phyloP scores from a whole-genome alignment of 2,797 vertebrate genomes.

The Odontamblyopus rebecca region DNA sequence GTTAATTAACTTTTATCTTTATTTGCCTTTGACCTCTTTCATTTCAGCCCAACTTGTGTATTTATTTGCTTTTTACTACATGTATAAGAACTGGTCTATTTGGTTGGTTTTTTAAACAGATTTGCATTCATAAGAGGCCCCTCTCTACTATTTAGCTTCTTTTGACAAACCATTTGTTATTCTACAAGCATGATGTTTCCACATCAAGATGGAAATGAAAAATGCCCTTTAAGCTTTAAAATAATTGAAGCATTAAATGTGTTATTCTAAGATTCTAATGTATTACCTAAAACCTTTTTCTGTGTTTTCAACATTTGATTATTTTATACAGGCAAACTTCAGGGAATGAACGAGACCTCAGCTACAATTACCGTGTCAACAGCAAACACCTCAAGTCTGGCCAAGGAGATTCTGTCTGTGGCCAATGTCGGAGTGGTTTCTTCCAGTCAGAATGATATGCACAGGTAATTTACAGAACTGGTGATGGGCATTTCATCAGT shows the following conservation, averaged over 20 bases:
- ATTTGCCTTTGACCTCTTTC: slow-evolving; percentile 44
- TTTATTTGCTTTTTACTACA: slow-evolving; percentile 43
- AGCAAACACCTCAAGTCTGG: slow-evolving; percentile 75
- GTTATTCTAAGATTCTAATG: background rate
- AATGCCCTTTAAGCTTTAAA: background rate
- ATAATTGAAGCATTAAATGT: background rate
- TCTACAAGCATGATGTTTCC: background rate
- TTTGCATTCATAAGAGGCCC: slow-evolving; percentile 20
- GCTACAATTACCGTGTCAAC: slow-evolving; percentile 79
- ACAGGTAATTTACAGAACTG: slow-evolving; percentile 75
- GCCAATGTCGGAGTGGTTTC: slow-evolving; percentile 88
- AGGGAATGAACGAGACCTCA: slow-evolving; percentile 94
- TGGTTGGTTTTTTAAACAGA: slow-evolving; percentile 2
- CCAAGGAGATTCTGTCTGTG: slow-evolving; percentile 83
- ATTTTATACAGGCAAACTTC: slow-evolving; percentile 82
- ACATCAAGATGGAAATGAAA: background rate
- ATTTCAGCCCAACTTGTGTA: slow-evolving; percentile 32
- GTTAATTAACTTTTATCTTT: slow-evolving; percentile 45
- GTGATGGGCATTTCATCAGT: background rate
- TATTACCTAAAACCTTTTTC: background rate
- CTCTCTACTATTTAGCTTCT: slow-evolving; percentile 12
- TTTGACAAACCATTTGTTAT: slow-evolving; percentile 5
- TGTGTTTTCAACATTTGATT: slow-evolving; percentile 5
- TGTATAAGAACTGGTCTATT: slow-evolving; percentile 24
- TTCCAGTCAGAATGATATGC: slow-evolving; percentile 80